Conservation (phyloP, 2,797 vertebrate species). For the Heterohyrax brucei region DNA sequence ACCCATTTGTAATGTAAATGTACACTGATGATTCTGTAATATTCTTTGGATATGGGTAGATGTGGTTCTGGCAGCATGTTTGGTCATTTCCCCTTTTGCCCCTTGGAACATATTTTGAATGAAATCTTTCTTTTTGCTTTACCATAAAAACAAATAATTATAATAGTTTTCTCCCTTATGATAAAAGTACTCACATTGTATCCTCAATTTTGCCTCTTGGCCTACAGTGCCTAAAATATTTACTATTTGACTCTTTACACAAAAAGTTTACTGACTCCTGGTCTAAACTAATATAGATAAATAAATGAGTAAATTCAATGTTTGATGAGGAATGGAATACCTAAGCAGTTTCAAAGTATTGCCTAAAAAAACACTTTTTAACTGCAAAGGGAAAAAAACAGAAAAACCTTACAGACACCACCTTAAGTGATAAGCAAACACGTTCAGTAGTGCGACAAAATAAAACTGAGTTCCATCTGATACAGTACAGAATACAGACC, state of each 20-base stretch:
- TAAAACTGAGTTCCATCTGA: neutral
- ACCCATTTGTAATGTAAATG: too few species aligned
- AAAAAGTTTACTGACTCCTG: neutral
- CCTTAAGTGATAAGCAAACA: neutral
- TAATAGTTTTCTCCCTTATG: neutral
- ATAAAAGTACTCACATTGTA: neutral
- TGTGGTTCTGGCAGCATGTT: too few species aligned
- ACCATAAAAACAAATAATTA: too few species aligned
- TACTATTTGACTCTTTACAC: too few species aligned
- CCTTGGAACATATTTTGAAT: too few species aligned
- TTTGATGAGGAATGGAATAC: neutral
- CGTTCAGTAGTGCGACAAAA: neutral
- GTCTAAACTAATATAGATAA: constrained; percentile 23
- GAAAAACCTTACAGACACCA: neutral
- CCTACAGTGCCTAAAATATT: neutral
- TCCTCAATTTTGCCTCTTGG: neutral
- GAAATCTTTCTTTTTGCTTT: too few species aligned
- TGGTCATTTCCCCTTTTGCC: too few species aligned
- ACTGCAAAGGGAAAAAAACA: neutral
- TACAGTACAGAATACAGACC: neutral
- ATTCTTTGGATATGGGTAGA: too few species aligned
- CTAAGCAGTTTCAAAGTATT: constrained; percentile 41
- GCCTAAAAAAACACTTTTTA: neutral
- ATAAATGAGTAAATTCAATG: neutral
- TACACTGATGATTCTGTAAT: too few species aligned